Evolutionary conservation across 2,888 invertebrate species (phyloP).

Genomic region (Bombylius major): DNA sequence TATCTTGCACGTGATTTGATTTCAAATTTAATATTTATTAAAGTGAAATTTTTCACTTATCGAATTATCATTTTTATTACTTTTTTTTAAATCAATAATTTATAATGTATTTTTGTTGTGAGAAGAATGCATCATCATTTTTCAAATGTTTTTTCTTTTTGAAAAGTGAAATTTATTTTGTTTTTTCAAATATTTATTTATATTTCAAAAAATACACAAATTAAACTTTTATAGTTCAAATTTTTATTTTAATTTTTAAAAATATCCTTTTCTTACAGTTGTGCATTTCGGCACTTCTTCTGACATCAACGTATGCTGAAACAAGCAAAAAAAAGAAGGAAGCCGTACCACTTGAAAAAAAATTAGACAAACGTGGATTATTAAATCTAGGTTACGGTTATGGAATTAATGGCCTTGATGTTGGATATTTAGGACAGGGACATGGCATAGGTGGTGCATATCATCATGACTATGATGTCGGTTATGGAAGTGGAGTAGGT

Average conservation of each 20-base stretch:
- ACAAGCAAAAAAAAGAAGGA: constrained; percentile 51
- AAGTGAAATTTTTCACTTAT: too few species aligned
- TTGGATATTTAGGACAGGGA: constrained; percentile 58
- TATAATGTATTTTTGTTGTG: too few species aligned
- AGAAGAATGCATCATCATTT: too few species aligned
- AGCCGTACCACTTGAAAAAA: constrained; percentile 54
- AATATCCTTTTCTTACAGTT: constrained; percentile 39
- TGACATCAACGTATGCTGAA: constrained; percentile 55
- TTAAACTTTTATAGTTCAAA: neutral
- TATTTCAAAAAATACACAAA: too few species aligned
- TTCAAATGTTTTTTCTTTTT: too few species aligned
- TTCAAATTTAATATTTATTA: too few species aligned
- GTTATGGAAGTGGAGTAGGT: constrained; percentile 25
- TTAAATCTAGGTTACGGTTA: constrained; percentile 69
- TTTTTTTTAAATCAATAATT: too few species aligned
- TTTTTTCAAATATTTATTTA: too few species aligned
- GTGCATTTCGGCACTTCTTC: constrained; percentile 59
- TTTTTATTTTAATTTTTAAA: neutral
- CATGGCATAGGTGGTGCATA: constrained; percentile 43
- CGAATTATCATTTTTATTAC: too few species aligned
- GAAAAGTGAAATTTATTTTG: too few species aligned
- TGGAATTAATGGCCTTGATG: constrained; percentile 59
- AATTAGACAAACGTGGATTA: constrained; percentile 70
- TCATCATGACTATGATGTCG: constrained; percentile 28
- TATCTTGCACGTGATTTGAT: too few species aligned